These are phyloP conservation scores for Opisthograptis luteolata DNA, from an alignment of 2,888 invertebrate genomes.

Conservation along the genomic window DNA sequence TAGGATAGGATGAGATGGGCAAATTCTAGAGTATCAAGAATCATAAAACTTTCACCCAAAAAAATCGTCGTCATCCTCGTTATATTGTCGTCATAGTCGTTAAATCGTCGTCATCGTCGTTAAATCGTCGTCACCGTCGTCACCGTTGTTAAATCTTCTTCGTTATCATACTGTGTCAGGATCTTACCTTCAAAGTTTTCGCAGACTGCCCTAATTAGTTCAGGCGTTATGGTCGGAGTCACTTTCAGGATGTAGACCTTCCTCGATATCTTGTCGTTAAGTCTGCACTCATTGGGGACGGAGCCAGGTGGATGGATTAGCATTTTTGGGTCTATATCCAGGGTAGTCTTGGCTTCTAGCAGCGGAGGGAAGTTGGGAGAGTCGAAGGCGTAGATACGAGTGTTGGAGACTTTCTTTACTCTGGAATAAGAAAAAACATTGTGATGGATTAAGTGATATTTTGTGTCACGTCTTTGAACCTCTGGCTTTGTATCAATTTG, in stretches of 20 bases:
- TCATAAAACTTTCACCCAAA: no score
- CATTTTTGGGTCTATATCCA: slow-evolving; percentile 89
- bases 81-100: no score
- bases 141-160: no score
- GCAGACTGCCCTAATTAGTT: slow-evolving; percentile 88
- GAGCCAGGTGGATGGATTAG: slow-evolving; percentile 67
- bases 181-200: slow-evolving; percentile 86
- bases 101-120: no score
- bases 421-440: slow-evolving; percentile 60
- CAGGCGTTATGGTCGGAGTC: slow-evolving; percentile 95
- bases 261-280: slow-evolving; percentile 89
- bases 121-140: no score
- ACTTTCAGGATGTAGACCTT: slow-evolving; percentile 94
- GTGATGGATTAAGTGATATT: no score
- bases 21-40: no score
- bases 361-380: slow-evolving; percentile 94
- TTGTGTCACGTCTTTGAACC: no score
- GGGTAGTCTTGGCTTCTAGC: slow-evolving; percentile 83
- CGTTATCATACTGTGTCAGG: background rate
- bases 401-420: slow-evolving; percentile 90
- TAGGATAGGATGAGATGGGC: no score
- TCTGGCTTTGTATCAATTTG: no score
- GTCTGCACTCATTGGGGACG: slow-evolving; percentile 85
- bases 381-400: slow-evolving; percentile 92
- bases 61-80: no score